Base-by-base conservation (phyloP, 1,140 invertebrate genomes). In the Drosophila guanche region DNA sequence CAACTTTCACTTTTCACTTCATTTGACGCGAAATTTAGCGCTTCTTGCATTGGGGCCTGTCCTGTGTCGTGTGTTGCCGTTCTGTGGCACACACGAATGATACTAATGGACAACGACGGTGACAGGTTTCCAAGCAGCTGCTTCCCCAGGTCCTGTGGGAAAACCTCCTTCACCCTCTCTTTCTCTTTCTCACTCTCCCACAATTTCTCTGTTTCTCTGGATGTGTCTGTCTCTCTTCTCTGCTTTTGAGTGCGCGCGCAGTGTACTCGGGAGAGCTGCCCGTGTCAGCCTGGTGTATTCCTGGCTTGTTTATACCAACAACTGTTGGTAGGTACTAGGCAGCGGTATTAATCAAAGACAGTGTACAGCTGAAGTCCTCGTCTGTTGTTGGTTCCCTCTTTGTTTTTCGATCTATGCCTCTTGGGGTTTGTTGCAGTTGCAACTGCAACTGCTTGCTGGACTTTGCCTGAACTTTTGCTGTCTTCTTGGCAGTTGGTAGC, bases 1-100 rank as follows among this genome's bases (percentile, higher is more conserved):
- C 47, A 77, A 85, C 83, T 85, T 85, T 85, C 77, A 85, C 81
- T 80, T 80, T 81, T 77, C 68, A 77, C 77, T 76, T 63, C 43
- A 86, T 53, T 67, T 60, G 47, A 67, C 68, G 81, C 68, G 75
- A 61, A 53, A 52, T 67, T 76, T 72, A 67, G 55, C 67, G 73
- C 72, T 73, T 51, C 46, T 72, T 51, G 45, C 52, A 45, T 40
- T 25, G 48, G 22, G 55, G 58, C 12, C 22, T 59, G 58, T 8
- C 22, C n/a, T 51, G 60, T 37, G 25, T 33, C 41, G 43, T 57
- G 10, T 54, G 33, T 25, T 51, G 25, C 41, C 12, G 43, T 27
- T 65, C 69, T 45, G 37, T 59, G 69, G 45, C 60, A 57, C 72
- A 88, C 67, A 66, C 78, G 73, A 45, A 52, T 48, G 51, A 67